Base-by-base conservation (phyloP, 2,113 vertebrate genomes). In the Myiagra hebetior region DNA sequence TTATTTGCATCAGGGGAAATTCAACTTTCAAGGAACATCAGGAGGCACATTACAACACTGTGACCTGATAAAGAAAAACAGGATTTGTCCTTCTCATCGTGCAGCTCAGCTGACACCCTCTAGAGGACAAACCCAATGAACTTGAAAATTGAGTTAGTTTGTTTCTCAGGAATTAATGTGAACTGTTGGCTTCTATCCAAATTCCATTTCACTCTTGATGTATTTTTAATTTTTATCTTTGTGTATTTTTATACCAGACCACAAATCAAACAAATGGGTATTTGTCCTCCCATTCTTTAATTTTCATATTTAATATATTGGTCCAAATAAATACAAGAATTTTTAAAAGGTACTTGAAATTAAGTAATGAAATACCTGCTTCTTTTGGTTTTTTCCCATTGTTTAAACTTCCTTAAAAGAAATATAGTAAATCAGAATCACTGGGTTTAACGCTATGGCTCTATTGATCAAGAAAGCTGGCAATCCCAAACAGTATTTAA, bases 81-180 rank as follows among this genome's bases (percentile, higher is more conserved):
- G 15, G 20, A 64, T 49, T 89, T 2, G 20, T 79, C 72, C 78
- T 82, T 42, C 50, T 30, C 42, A 73, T 49, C 63, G 18, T 7
- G 67, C 50, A 69, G 85, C 67, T 96, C 87, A 95, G 94, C 91
- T 95, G 94, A 95, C 85, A 87, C 3, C 3, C 57, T 92, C 63
- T 76, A 77, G 94, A 96, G 94, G 89, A 93, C 96, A 95, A 96
- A 95, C 62, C 26, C 68, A 95, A 46, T 94, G 94, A 96, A 94
- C 96, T 62, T 95, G 94, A 96, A 96, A 96, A 90, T 30, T 80
- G 70, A 96, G 81, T 91, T 78, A 13, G 24, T 79, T 93, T 76
- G 28, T 93, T 82, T 90, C 67, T 57, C 53, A 85, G 78, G 23
- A 94, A 67, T 93, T 93, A 95, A 93, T 87, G 46, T 70, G 49